Conservation (phyloP, 2,888 invertebrate genomes). For the Uloborus plumipes region DNA sequence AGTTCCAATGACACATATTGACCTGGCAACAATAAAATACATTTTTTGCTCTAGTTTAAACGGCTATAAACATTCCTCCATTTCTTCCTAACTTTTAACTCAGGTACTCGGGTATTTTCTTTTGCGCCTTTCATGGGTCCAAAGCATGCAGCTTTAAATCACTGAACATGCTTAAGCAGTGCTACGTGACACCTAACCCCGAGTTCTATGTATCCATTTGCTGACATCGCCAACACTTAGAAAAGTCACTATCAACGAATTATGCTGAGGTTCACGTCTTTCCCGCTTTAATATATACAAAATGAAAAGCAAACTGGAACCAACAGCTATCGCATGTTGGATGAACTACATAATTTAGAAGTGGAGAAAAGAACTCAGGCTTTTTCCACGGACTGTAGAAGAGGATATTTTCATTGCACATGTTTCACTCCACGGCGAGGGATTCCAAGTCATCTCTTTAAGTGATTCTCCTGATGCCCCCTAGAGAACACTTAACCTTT, state of each 20-base stretch:
- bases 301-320: slow-evolving; percentile 1
- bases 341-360: slow-evolving; percentile 22
- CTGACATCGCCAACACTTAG: background rate
- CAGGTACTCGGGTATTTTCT: too few relatives aligned
- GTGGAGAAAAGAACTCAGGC: slow-evolving; percentile 22
- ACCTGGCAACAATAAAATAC: too few relatives aligned
- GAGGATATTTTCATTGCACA: slow-evolving; percentile 39
- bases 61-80: too few relatives aligned
- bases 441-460: slow-evolving; percentile 57
- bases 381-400: slow-evolving; percentile 7
- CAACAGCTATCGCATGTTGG: background rate
- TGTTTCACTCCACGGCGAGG: slow-evolving; percentile 42
- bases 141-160: too few relatives aligned
- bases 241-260: background rate
- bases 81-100: too few relatives aligned
- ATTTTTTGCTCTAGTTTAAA: too few relatives aligned
- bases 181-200: too few relatives aligned
- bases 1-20: too few relatives aligned
- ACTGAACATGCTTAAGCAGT: too few relatives aligned
- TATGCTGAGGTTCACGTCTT: slow-evolving; percentile 3
- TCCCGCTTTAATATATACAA: slow-evolving; percentile 14
- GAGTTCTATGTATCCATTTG: slow-evolving; percentile 2
- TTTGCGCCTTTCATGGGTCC: too few relatives aligned
- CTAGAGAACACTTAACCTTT: slow-evolving; percentile 57
- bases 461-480: slow-evolving; percentile 44